A percentile compares a stretch with the other conserved stretches of the same genome.
These are phyloP conservation scores for Leptodirus hochenwartii DNA, from an alignment of 2,888 invertebrate genomes.

Conservation along the genomic window DNA sequence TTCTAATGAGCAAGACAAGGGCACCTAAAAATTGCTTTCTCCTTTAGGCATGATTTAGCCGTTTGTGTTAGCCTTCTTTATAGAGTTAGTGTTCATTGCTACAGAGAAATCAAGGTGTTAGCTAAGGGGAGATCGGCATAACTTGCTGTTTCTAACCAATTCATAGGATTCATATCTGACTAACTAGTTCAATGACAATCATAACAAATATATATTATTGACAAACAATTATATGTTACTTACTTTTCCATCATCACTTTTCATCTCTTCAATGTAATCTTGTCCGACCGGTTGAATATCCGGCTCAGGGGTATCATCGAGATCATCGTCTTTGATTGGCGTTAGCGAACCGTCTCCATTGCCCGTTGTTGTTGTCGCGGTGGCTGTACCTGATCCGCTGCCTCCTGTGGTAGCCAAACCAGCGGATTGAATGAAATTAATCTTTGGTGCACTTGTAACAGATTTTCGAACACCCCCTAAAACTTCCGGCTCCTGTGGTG, in stretches of 20 bases:
- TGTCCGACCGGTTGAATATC: conserved; percentile 87
- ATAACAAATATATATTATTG: no score
- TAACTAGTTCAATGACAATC: no score
- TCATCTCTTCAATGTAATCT: conserved; percentile 95
- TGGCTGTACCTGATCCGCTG: conserved; percentile 18
- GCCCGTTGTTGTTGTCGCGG: conserved; percentile 16
- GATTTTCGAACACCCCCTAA: conserved; percentile 36
- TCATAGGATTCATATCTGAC: no score
- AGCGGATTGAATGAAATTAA: conserved; percentile 67
- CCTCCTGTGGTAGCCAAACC: conserved; percentile 28
- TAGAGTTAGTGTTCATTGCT: no score
- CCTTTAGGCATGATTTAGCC: no score
- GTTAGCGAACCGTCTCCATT: no score
- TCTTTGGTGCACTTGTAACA: conserved; percentile 53
- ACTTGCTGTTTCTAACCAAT: no score
- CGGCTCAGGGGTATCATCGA: conserved; percentile 41
- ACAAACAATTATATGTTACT: not conserved
- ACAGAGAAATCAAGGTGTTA: no score
- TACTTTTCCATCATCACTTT: conserved; percentile 77
- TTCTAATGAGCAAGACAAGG: no score
- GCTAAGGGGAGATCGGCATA: no score
- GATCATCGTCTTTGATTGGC: conserved; percentile 30
- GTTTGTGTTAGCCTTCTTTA: no score
- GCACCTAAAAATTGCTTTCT: no score
- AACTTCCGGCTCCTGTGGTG: conserved; percentile 86